These are phyloP conservation scores for Graptemys geographica DNA, from an alignment of 2,797 vertebrate species.

Conservation along the genomic window DNA sequence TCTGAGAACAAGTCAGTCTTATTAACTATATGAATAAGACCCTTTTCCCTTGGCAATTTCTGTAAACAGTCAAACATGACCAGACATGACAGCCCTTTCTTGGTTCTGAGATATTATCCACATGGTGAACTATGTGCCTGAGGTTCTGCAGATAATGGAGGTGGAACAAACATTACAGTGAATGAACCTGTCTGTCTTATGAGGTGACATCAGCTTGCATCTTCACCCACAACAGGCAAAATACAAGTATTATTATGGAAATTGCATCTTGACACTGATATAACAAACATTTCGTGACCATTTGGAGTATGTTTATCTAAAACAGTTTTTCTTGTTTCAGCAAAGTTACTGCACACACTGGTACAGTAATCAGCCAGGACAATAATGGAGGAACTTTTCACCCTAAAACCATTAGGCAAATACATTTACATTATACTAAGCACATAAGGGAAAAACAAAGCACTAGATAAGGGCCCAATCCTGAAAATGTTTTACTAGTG, in stretches of 20 bases:
- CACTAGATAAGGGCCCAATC: not conserved
- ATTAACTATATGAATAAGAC: constrained; percentile 54
- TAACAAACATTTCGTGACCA: constrained; percentile 16
- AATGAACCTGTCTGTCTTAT: constrained; percentile 72
- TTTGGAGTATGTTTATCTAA: constrained; percentile 32
- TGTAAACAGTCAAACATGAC: constrained; percentile 68
- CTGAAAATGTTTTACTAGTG: not conserved
- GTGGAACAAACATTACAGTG: constrained; percentile 57
- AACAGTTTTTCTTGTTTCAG: constrained; percentile 36
- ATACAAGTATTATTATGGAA: constrained; percentile 58
- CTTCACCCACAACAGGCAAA: constrained; percentile 15
- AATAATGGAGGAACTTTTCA: not conserved
- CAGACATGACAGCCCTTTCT: constrained; percentile 60
- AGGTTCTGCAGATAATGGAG: constrained; percentile 71
- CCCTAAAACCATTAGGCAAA: not conserved
- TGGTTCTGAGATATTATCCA: constrained; percentile 51
- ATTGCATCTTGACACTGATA: constrained; percentile 42
- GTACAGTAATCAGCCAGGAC: not conserved
- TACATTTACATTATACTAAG: not conserved
- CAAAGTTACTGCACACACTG: not conserved
- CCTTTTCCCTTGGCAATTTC: constrained; percentile 60
- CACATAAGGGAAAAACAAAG: not conserved
- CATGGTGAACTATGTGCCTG: constrained; percentile 55
- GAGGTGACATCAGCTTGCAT: constrained; percentile 49
- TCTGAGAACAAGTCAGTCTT: constrained; percentile 39